Percentiles rank a stretch among this genome's conserved stretches.
Evolutionary conservation across 2,113 vertebrate species (phyloP).

Genomic region (Lipophrys pholis): DNA sequence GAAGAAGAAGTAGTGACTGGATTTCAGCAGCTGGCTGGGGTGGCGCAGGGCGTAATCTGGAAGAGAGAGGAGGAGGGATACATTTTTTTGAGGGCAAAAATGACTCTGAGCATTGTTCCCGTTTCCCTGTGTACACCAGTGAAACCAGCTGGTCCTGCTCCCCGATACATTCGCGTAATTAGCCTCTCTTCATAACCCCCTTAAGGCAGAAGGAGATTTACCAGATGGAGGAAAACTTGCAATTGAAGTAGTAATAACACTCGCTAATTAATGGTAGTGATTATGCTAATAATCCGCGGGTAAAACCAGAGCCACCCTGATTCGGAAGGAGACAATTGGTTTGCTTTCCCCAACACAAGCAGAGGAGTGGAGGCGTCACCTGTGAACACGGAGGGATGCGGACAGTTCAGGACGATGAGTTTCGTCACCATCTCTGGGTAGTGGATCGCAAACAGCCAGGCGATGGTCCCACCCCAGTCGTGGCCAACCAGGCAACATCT

Average conservation of each 20-base stretch:
- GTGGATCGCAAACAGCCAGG: constrained; percentile 95
- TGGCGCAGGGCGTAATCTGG: constrained; percentile 96
- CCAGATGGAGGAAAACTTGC: constrained; percentile 72
- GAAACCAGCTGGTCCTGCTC: constrained; percentile 59
- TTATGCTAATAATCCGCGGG: constrained; percentile 53
- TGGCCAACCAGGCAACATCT: constrained; percentile 96
- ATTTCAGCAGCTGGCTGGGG: constrained; percentile 96
- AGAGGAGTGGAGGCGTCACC: constrained; percentile 30
- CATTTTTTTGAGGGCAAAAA: constrained; percentile 15
- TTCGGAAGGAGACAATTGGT: constrained; percentile 11
- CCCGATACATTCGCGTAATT: constrained; percentile 68
- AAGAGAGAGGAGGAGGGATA: constrained; percentile 23
- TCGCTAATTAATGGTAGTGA: constrained; percentile 67
- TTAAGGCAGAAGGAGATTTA: constrained; percentile 50
- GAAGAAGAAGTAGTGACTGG: constrained; percentile 97
- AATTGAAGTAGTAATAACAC: constrained; percentile 55
- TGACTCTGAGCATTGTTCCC: too few relatives aligned
- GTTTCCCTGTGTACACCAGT: constrained; percentile 41
- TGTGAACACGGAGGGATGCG: constrained; percentile 90
- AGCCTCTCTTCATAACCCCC: constrained; percentile 58
- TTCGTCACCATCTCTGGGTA: constrained; percentile 98
- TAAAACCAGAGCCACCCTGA: constrained; percentile 50
- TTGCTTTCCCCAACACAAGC: background rate
- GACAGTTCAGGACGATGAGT: constrained; percentile 95
- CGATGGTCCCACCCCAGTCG: constrained; percentile 97